A percentile compares a stretch with the other conserved stretches of the same genome.
These are phyloP conservation scores for Harpegnathos saltator DNA, from an alignment of 1,140 invertebrate genomes.

Conservation along the genomic window DNA sequence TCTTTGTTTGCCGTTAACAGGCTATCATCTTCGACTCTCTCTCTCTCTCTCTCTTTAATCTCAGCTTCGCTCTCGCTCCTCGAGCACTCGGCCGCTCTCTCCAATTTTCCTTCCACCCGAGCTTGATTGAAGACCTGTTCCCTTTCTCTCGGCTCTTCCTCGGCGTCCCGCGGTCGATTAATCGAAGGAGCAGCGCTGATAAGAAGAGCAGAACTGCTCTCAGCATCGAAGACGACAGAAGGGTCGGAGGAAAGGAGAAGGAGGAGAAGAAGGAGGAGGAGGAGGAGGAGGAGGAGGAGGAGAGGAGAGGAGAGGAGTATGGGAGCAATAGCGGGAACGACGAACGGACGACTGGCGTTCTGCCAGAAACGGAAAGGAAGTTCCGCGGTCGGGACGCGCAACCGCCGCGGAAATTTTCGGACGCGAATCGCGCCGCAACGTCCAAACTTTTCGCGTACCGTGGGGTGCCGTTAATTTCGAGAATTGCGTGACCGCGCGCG, in stretches of 20 bases:
- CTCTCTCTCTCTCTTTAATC: no score
- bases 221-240: no score
- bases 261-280: no score
- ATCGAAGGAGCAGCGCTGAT: constrained; percentile 41
- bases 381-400: constrained; percentile 34
- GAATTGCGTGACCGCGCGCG: constrained; percentile 33
- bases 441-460: constrained; percentile 49
- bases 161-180: constrained; percentile 40
- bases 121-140: constrained; percentile 35
- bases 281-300: no score
- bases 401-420: constrained; percentile 43
- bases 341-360: constrained; percentile 21
- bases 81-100: constrained; percentile 42
- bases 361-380: constrained; percentile 55
- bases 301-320: no score
- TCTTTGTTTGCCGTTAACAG: constrained; percentile 28
- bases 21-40: constrained; percentile 50
- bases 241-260: no score
- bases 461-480: constrained; percentile 50
- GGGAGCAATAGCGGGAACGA: no score
- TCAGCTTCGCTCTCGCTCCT: constrained; percentile 10
- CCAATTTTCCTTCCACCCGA: constrained; percentile 47
- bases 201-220: constrained; percentile 3
- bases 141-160: constrained; percentile 17
- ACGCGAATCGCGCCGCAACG: constrained; percentile 49